Evolutionary conservation across 2,797 vertebrate genomes (phyloP), one percentile per base, ranked within the genome.

Genomic region (Melanotaenia parkinsoni): DNA sequence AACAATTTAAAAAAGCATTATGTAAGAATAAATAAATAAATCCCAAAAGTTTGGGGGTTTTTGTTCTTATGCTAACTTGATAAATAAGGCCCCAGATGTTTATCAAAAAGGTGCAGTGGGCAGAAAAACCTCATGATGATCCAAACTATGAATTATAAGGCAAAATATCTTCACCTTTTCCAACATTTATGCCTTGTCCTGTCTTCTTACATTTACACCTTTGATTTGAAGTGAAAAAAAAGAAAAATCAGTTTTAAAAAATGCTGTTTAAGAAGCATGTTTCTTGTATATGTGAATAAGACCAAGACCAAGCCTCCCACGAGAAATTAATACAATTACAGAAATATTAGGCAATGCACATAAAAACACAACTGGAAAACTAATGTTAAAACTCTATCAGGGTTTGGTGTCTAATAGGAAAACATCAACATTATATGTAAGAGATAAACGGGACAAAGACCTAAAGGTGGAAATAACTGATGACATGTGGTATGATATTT

Each of bases 401-500:
- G 56, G 56, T 7, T 20, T 57, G 30, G 18, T 57, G 30, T 3
- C 14, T 18, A 57, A 33, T 5, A 20, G 1, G 6, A 33, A 33
- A 33, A 57, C 28, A 3, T 57, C 14, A 57, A 32, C 28, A 16
- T 18, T 18, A 32, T 57, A 57, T 2, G 1, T 32, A 57, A 30
- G 16, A 14, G 13, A 57, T 14, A 57, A 32, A 14, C 30, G 54
- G 54, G 54, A 30, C 28, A 56, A 56, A 30, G 53, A 56, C 26
- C 22, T 35, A 35, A 35, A 35, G 33, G 6, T 35, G 28, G 28
- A 30, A 30, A 30, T 30, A 30, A 4, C 28, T 30, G 28, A 28
- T 28, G 28, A 28, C 28, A 54, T 54, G 51, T 54, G 51, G 51
- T 54, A 54, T 54, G 51, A 54, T 54, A 54, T 28, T 54, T 54